Evolutionary conservation across 2,797 vertebrate species (phyloP).

Genomic region (Sylvilagus floridanus): DNA sequence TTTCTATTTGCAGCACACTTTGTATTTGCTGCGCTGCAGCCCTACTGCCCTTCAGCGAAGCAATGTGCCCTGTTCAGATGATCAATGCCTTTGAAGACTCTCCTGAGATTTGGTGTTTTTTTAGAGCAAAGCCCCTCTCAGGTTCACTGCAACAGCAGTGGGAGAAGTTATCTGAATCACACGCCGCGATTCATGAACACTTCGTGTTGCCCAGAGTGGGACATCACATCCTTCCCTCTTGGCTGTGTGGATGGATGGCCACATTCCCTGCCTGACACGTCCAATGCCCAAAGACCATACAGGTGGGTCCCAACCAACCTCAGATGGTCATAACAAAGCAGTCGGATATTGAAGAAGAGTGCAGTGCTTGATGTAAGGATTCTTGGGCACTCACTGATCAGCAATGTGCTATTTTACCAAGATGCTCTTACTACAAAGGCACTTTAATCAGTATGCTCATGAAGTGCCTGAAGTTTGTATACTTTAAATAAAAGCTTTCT

Average conservation of each 20-base stretch:
- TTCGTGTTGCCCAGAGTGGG: background rate
- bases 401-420: background rate
- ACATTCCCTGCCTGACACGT: background rate
- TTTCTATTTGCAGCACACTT: background rate
- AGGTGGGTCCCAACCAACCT: background rate
- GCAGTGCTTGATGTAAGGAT: background rate
- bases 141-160: background rate
- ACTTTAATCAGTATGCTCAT: too few species aligned
- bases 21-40: background rate
- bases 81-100: background rate
- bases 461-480: too few species aligned
- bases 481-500: too few species aligned
- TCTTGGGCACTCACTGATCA: background rate
- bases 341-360: background rate
- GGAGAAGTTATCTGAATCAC: background rate
- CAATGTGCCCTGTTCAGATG: background rate
- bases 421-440: too few species aligned
- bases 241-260: background rate
- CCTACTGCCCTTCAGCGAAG: background rate
- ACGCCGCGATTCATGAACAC: background rate
- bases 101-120: background rate
- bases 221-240: background rate
- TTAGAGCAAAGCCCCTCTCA: background rate
- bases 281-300: background rate
- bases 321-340: background rate